phyloP scores from a whole-genome alignment of 2,797 vertebrate genomes.

The Acipenser ruthenus region DNA sequence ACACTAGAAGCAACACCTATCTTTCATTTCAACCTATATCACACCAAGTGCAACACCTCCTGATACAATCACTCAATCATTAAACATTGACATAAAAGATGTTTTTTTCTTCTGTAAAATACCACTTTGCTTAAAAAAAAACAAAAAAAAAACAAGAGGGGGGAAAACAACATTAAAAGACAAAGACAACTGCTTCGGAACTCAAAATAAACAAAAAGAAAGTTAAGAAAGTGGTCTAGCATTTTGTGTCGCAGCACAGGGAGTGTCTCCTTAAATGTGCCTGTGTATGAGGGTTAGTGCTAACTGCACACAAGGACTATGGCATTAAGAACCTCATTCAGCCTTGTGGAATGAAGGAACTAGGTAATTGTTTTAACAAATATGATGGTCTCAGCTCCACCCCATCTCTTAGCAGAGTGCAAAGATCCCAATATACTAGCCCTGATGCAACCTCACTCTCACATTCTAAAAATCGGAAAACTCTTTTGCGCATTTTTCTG shows the following conservation, averaged over 20 bases:
- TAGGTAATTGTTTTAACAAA: conserved; percentile 73
- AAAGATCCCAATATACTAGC: conserved; percentile 76
- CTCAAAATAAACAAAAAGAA: conserved; percentile 47
- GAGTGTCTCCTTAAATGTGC: conserved; percentile 79
- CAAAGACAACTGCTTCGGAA: conserved; percentile 48
- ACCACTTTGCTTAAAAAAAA: conserved; percentile 55
- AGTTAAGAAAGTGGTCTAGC: conserved; percentile 70
- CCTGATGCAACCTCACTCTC: conserved; percentile 71
- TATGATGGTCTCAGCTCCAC: conserved; percentile 78
- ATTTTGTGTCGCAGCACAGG: conserved; percentile 75
- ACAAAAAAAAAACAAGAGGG: conserved; percentile 17
- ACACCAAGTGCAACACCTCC: conserved; percentile 70
- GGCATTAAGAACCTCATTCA: conserved; percentile 80
- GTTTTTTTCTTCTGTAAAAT: conserved; percentile 59
- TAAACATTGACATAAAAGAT: conserved; percentile 29
- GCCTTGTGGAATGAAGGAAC: conserved; percentile 86
- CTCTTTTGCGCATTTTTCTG: conserved; percentile 96
- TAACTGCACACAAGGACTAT: conserved; percentile 78
- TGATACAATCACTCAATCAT: conserved; percentile 65
- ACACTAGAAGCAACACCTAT: conserved; percentile 62
- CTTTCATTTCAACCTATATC: conserved; percentile 62
- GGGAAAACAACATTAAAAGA: conserved; percentile 55
- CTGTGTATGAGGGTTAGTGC: conserved; percentile 80
- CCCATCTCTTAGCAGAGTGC: conserved; percentile 80
- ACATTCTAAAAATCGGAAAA: conserved; percentile 92